phyloP scores from a whole-genome alignment of 2,797 vertebrate species.

The Darevskia nairensis region DNA sequence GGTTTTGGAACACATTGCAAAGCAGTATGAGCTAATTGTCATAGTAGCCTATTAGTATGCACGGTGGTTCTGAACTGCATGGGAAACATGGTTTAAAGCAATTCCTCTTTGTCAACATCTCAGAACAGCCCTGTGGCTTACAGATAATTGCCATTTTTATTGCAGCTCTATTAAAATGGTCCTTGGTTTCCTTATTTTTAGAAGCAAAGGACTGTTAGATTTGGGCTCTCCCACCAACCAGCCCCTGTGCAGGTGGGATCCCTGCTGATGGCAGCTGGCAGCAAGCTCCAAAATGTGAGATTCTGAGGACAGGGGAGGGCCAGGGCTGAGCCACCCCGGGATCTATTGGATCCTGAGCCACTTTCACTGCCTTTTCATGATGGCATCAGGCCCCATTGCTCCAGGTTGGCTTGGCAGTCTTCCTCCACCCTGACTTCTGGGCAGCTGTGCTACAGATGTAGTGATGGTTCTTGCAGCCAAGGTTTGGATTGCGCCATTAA shows the following conservation, averaged over 20 bases:
- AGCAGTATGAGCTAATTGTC: background rate
- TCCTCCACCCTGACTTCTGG: too few species aligned
- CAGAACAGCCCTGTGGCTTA: background rate
- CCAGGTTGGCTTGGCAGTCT: too few species aligned
- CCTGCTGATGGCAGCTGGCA: too few species aligned
- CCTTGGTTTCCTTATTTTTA: background rate
- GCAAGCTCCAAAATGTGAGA: too few species aligned
- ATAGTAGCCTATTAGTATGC: background rate
- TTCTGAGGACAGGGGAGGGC: too few species aligned
- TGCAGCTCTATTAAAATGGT: background rate
- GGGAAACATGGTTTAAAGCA: background rate
- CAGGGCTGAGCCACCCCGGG: too few species aligned
- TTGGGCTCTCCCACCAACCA: too few species aligned
- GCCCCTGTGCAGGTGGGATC: too few species aligned
- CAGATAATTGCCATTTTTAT: background rate
- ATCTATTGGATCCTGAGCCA: too few species aligned
- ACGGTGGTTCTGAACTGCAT: background rate
- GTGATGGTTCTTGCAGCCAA: background rate
- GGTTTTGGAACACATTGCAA: background rate
- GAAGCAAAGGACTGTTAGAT: background rate
- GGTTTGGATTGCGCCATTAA: background rate
- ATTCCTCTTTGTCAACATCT: background rate
- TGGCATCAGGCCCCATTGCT: too few species aligned
- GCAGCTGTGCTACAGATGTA: too few species aligned
- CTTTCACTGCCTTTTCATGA: too few species aligned